Evolutionary conservation across 2,113 vertebrate species (phyloP).

Genomic region (Puma concolor): DNA sequence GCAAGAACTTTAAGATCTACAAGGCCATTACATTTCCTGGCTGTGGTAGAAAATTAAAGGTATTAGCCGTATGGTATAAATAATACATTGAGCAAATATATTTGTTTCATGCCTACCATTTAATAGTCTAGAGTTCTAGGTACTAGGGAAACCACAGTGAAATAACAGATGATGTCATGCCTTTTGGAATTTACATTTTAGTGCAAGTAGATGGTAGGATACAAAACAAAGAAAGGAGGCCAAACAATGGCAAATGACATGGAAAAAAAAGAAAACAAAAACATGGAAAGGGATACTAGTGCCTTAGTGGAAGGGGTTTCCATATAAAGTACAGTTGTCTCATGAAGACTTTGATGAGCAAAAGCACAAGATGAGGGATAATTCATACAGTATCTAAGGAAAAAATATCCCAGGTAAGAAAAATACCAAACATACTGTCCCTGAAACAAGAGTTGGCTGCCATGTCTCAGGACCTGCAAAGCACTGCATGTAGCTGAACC

Average conservation of each 20-base stretch:
- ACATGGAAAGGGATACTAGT: neutral
- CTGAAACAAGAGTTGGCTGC: too few relatives aligned
- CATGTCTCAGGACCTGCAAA: neutral
- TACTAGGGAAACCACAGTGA: neutral
- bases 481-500: accelerated
- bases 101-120: neutral
- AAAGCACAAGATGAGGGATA: neutral
- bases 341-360: neutral
- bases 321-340: neutral
- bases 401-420: neutral
- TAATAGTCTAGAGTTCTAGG: neutral
- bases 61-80: neutral
- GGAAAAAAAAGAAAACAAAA: neutral
- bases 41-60: neutral
- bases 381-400: too few relatives aligned
- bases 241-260: neutral
- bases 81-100: neutral
- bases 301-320: neutral
- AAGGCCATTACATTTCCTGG: neutral
- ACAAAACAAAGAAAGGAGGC: neutral
- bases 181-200: neutral
- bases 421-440: neutral
- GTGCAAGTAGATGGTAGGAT: neutral
- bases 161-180: neutral
- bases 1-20: neutral